These are phyloP conservation scores for Carapus acus DNA, from an alignment of 2,797 vertebrate genomes.

Conservation along the genomic window DNA sequence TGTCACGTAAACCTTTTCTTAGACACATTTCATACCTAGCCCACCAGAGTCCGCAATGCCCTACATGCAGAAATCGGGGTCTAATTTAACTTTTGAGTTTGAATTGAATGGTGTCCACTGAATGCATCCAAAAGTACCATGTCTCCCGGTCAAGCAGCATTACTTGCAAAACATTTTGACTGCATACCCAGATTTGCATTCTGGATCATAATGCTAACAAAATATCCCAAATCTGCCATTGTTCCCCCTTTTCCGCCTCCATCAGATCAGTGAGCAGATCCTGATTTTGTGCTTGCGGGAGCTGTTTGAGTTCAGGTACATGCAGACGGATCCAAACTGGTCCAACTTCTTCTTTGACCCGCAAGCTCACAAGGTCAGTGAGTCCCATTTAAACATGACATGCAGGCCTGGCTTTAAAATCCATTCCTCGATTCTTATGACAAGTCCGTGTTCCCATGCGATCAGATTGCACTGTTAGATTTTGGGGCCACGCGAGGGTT, in stretches of 20 bases:
- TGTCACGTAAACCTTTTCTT: too few species aligned
- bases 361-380: slow-evolving; percentile 81
- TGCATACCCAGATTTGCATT: too few species aligned
- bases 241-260: neutral
- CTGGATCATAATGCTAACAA: too few species aligned
- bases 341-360: slow-evolving; percentile 97
- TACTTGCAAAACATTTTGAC: too few species aligned
- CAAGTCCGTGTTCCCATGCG: neutral
- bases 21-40: too few species aligned
- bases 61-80: too few species aligned
- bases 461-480: slow-evolving; percentile 88
- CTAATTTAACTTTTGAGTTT: too few species aligned
- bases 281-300: slow-evolving; percentile 85
- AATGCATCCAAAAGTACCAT: too few species aligned
- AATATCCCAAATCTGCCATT: too few species aligned
- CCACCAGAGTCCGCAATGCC: too few species aligned
- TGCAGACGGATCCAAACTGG: slow-evolving; percentile 99
- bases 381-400: neutral
- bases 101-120: too few species aligned
- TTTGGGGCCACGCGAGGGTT: slow-evolving; percentile 92
- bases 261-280: slow-evolving; percentile 88
- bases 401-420: neutral
- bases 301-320: slow-evolving; percentile 92
- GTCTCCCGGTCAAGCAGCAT: too few species aligned
- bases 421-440: neutral